Base-by-base conservation (phyloP, 2,888 invertebrate genomes). In the Stictocephala bisonia region DNA sequence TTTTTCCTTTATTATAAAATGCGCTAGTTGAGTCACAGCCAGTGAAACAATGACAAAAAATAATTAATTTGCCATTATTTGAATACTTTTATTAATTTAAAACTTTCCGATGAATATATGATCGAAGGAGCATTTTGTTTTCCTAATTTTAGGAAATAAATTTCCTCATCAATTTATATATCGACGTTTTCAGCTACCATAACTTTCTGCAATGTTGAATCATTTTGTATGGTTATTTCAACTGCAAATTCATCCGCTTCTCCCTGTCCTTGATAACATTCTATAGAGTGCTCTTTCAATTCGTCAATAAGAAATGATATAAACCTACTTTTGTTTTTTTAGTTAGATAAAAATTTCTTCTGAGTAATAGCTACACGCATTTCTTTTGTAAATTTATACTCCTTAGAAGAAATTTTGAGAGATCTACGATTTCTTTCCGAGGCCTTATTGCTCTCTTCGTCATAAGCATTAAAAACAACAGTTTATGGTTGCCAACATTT, bases 381-480 rank as follows among this genome's bases (percentile, higher is more conserved):
- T 1, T 64, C 22, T 22, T 76, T 72, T 51, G 75, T 71, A 70
- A 80, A 78, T 22, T 76, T 6, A 27, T 77, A 72, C 7, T 79
- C 78, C 11, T 72, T 48, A 20, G 71, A 78, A 18, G n/a, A 18
- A 24, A 44, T 40, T 40, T 44, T 18, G 6, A 24, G 22, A 4
- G 31, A 35, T 15, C 51, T 11, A n/a, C 35, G 18, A 9, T 15
- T 50, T 22, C 40, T 31, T 56, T 56, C 60, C 20, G 22, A n/a
- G n/a, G n/a, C n/a, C n/a, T n/a, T n/a, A n/a, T n/a, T n/a, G n/a
- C n/a, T n/a, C n/a, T n/a, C n/a, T 18, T 70, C 69, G 31, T 75
- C 71, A 74, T 80, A 80, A 26, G 78, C 79, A 74, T 81, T 78
- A 72, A 81, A 80, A 58, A 81, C 76, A 24, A 79, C 75, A n/a